Evolutionary conservation across 2,113 vertebrate species (phyloP), one percentile per base, ranked within the genome.

Genomic region (Cinclus cinclus): DNA sequence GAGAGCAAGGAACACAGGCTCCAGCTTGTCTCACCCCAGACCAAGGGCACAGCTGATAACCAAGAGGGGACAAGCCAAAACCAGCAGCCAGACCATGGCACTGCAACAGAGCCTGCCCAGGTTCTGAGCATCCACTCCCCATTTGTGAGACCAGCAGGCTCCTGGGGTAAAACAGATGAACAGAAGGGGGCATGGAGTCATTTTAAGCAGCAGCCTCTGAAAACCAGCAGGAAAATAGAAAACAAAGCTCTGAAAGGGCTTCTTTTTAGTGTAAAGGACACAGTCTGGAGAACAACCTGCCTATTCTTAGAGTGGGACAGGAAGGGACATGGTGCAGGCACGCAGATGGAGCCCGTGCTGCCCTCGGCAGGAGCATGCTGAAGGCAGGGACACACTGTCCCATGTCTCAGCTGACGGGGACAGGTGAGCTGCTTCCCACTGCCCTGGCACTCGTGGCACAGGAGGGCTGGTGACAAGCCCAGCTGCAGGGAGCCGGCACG

Each of bases 251-350:
- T 37, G 30, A 82, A 84, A 90, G 39, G 59, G 80, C 31, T 90
- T n/a, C 27, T 87, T 86, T 81, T 39, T 16, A 65, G 18, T 0
- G 0, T 41, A n/a, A 83, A 83, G 47, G 59, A 89, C 19, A 27
- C 30, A 64, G 88, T 18, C 20, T 23, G 18, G 8, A 76, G 16
- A 67, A 70, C 0, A 2, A 2, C 8, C 33, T 44, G 49, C 3
- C 17, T 70, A 30, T 46, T 11, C 25, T 56, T 24, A 1, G 11
- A 69, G 49, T 0, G 0, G 13, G 58, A 79, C 1, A 6, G 27
- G n/a, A 39, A 63, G 10, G 39, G 33, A 73, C 1, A 1, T 1
- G 15, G 64, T 0, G 0, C 23, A 1, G 1, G 68, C 65, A 89
- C 4, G 4, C 0, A 2, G 65, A 71, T 12, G 10, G 37, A 63